phyloP scores from a whole-genome alignment of 2,888 invertebrate species.

The Ommatoiulus sabulosus region DNA sequence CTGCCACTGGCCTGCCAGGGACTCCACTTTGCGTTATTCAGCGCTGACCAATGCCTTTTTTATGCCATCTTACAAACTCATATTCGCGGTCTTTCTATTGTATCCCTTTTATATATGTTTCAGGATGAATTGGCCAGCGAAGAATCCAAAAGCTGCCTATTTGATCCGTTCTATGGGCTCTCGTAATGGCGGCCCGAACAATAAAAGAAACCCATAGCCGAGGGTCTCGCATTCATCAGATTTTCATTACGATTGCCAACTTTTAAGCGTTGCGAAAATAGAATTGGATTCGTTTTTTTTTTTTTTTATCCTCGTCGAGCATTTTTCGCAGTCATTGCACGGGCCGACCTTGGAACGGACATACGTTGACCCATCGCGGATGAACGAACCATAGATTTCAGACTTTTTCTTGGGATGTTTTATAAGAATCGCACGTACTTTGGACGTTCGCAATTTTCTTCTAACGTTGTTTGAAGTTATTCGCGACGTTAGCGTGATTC shows the following conservation, averaged over 20 bases:
- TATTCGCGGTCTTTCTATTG: slow-evolving; percentile 26
- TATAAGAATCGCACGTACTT: background rate
- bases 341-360: background rate
- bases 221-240: slow-evolving; percentile 37
- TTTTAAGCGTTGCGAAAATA: slow-evolving; percentile 48
- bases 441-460: background rate
- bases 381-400: background rate
- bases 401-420: background rate
- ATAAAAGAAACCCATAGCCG: slow-evolving; percentile 16
- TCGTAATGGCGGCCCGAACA: slow-evolving; percentile 11
- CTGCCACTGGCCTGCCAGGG: background rate
- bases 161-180: background rate
- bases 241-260: slow-evolving; percentile 47
- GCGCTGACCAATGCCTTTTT: slow-evolving; percentile 31
- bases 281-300: slow-evolving; percentile 24
- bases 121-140: slow-evolving; percentile 32
- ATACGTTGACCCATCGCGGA: background rate
- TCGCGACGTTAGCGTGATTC: background rate
- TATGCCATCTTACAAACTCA: slow-evolving; percentile 37
- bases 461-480: background rate
- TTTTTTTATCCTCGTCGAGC: background rate
- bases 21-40: slow-evolving; percentile 30
- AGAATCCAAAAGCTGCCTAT: slow-evolving; percentile 41
- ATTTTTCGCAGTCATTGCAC: background rate
- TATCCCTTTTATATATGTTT: slow-evolving; percentile 8